Base-by-base conservation (phyloP, 2,888 invertebrate species). In the Furcula furcula region DNA sequence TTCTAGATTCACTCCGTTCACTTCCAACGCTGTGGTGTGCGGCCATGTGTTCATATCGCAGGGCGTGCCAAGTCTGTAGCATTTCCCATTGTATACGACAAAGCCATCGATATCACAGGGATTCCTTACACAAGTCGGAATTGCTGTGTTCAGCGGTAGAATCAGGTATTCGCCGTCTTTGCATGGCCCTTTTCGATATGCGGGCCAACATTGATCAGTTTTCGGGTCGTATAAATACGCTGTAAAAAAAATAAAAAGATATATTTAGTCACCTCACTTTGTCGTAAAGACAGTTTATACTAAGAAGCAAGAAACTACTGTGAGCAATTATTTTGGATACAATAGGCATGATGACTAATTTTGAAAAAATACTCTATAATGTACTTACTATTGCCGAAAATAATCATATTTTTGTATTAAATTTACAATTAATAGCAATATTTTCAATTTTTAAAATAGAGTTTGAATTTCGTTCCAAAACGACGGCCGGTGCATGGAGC, bases 121-220 rank as follows among this genome's bases (percentile, higher is more conserved):
- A 77, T 94, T 94, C 12, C 50, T 53, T 2, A 76, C 78, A 58
- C 94, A 94, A 31, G 82, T 73, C 0, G 94, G 93, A 23, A 91
- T 77, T 0, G 87, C 80, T 7, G 90, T 65, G 20, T 86, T 76
- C 23, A 60, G 45, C 6, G 80, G 82, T 11, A 94, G 77, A 4
- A 91, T 64, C 13, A 94, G 75, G 55, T 92, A 91, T 34, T 92
- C 63, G 0, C 82, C 80, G 0, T 55, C 31, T 0, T 60, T 46
- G 55, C 94, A 94, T 0, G 94, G 94, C 0, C 94, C 94, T 62
- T 83, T 89, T 21, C 84, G 81, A 57, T 90, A 94, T 0, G 92
- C 91, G 29, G 90, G 86, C 78, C 91, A 91, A 54, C 94, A 94
- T 4, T 74, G 74, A 49, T 93, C 89, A 0, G 89, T 85, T 13